Conservation (phyloP, 1,140 invertebrate species). For the Oreohelix idahoensis region DNA sequence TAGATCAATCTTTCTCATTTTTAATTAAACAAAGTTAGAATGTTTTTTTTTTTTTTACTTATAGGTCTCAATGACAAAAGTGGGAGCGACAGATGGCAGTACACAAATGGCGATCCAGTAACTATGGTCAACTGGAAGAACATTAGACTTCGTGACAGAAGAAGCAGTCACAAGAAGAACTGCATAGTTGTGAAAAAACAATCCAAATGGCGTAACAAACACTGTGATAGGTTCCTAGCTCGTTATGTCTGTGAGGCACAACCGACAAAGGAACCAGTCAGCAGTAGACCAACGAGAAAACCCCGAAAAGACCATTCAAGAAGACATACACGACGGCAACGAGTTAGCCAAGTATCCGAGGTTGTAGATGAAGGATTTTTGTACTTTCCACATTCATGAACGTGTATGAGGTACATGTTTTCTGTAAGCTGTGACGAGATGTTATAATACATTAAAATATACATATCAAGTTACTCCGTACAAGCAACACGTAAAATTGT, state of each 20-base stretch:
- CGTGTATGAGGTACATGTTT: not conserved
- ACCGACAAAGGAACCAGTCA: not conserved
- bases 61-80: slow-evolving; percentile 66
- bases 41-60: not conserved
- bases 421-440: not conserved
- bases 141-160: slow-evolving; percentile 53
- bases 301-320: slow-evolving; percentile 32
- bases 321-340: slow-evolving; percentile 24
- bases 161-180: slow-evolving; percentile 58
- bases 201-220: slow-evolving; percentile 63
- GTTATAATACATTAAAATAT: not conserved
- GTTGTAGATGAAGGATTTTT: slow-evolving; percentile 20
- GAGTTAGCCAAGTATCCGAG: not conserved
- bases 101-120: slow-evolving; percentile 55
- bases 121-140: slow-evolving; percentile 59
- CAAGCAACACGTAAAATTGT: not conserved
- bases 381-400: slow-evolving; percentile 13
- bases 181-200: slow-evolving; percentile 64
- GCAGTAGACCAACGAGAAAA: slow-evolving; percentile 14
- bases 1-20: no score
- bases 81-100: slow-evolving; percentile 58
- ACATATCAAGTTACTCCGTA: not conserved
- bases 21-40: no score
- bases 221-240: slow-evolving; percentile 61
- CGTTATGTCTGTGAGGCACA: slow-evolving; percentile 63